These are phyloP conservation scores for Platypus cylindrus DNA, from an alignment of 2,888 invertebrate genomes.

Conservation along the genomic window DNA sequence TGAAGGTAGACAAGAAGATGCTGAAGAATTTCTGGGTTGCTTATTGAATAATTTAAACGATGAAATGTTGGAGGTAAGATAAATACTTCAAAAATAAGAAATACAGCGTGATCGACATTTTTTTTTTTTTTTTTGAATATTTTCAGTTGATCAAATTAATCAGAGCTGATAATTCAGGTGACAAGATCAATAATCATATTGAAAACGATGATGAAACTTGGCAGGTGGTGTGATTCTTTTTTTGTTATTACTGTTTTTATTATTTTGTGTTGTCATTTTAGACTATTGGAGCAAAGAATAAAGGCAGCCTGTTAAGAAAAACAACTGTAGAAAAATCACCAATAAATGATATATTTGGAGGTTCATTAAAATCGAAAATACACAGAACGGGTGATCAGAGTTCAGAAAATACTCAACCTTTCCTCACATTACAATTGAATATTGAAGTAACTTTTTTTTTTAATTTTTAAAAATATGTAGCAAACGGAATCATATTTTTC, in stretches of 20 bases:
- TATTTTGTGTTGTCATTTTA: slow-evolving; percentile 21
- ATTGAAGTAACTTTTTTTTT: slow-evolving; percentile 56
- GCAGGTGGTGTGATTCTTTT: slow-evolving; percentile 39
- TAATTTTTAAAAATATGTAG: background rate
- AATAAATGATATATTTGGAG: slow-evolving; percentile 85
- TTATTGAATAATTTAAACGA: slow-evolving; percentile 89
- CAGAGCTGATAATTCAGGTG: slow-evolving; percentile 23
- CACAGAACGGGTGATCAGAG: slow-evolving; percentile 61
- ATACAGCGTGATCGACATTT: background rate
- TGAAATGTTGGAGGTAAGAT: slow-evolving; percentile 80
- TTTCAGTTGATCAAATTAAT: slow-evolving; percentile 42
- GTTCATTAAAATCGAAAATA: slow-evolving; percentile 74
- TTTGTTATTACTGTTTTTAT: background rate
- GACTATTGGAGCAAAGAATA: slow-evolving; percentile 80
- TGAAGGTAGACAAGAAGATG: slow-evolving; percentile 91
- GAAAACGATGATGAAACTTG: slow-evolving; percentile 45
- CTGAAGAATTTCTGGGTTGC: slow-evolving; percentile 91
- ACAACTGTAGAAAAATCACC: slow-evolving; percentile 76
- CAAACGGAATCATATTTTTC: background rate
- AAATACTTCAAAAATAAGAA: background rate
- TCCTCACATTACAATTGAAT: slow-evolving; percentile 89
- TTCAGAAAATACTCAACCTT: slow-evolving; percentile 88
- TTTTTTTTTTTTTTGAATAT: slow-evolving; percentile 1
- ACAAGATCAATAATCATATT: slow-evolving; percentile 21
- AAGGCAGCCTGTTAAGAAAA: slow-evolving; percentile 76